Conservation (phyloP, 2,797 vertebrate genomes). For the Neoniphon sammara region DNA sequence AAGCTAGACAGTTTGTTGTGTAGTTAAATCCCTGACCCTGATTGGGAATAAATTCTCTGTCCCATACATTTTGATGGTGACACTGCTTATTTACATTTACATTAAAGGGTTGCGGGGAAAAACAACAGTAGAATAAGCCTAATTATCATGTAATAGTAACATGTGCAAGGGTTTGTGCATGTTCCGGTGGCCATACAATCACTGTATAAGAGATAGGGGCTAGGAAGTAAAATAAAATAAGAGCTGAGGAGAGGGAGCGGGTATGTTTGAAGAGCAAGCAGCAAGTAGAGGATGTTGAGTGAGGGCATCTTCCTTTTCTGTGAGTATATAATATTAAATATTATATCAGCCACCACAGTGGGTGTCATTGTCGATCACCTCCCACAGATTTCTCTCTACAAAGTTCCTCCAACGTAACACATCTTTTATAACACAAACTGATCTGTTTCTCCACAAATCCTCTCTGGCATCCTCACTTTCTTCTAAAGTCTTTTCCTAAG, state of each 20-base stretch:
- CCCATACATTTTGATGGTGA: not conserved
- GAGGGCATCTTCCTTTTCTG: too few relatives aligned
- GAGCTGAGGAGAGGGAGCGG: not conserved
- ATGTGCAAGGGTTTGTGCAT: not conserved
- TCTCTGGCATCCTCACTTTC: conserved; percentile 60
- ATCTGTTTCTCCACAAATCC: conserved; percentile 64
- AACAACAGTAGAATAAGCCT: not conserved
- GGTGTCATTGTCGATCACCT: conserved; percentile 47
- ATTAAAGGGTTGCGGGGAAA: not conserved
- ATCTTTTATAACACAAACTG: conserved; percentile 56
- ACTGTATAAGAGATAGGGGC: too few relatives aligned
- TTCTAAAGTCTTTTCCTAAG: conserved; percentile 58
- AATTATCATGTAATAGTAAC: not conserved
- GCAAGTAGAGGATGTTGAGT: too few relatives aligned
- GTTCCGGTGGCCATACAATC: not conserved
- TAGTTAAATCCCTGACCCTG: conserved; percentile 8
- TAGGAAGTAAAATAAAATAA: not conserved
- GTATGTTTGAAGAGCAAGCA: too few relatives aligned
- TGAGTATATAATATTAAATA: not conserved
- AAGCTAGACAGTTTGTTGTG: conserved; percentile 14
- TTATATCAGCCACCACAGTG: conserved; percentile 28
- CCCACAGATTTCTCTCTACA: conserved; percentile 46
- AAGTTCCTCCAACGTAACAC: conserved; percentile 43
- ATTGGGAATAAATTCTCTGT: not conserved
- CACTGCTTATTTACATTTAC: not conserved